Evolutionary conservation across 1,140 invertebrate species (phyloP).

Genomic region (Zeugodacus cucurbitae): DNA sequence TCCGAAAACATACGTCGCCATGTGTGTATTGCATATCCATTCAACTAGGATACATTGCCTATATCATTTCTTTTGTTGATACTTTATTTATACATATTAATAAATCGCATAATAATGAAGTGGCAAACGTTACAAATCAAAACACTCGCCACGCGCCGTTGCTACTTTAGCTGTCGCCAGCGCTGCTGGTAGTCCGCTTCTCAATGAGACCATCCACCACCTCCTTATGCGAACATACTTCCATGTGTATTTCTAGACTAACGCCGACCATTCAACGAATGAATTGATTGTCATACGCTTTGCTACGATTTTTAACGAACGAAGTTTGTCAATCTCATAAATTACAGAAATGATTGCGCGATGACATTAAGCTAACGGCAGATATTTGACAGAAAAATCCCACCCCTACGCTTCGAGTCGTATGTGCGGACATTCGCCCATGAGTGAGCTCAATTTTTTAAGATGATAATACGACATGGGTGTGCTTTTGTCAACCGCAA

Average conservation of each 20-base stretch:
- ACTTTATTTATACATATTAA: constrained; percentile 44
- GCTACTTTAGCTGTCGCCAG: not conserved
- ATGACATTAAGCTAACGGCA: not conserved
- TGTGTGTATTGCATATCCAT: not conserved
- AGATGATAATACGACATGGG: constrained; percentile 13
- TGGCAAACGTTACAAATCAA: constrained; percentile 67
- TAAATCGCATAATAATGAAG: constrained; percentile 67
- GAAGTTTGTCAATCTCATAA: constrained; percentile 17
- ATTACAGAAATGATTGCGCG: not conserved
- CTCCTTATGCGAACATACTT: not conserved
- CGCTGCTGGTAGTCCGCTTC: not conserved
- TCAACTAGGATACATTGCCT: not conserved
- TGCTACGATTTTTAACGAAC: not conserved
- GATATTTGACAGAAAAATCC: not conserved
- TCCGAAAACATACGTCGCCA: not conserved
- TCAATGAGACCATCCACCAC: not conserved
- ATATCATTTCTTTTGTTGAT: not conserved
- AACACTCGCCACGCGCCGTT: constrained; percentile 60
- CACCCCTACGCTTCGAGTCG: not conserved
- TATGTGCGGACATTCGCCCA: not conserved
- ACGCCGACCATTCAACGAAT: not conserved
- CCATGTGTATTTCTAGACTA: not conserved
- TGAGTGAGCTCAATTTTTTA: not conserved
- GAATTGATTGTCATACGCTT: not conserved
- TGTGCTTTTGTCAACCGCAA: constrained; percentile 52